phyloP scores from a whole-genome alignment of 2,797 vertebrate genomes.

The Pristis pectinata region DNA sequence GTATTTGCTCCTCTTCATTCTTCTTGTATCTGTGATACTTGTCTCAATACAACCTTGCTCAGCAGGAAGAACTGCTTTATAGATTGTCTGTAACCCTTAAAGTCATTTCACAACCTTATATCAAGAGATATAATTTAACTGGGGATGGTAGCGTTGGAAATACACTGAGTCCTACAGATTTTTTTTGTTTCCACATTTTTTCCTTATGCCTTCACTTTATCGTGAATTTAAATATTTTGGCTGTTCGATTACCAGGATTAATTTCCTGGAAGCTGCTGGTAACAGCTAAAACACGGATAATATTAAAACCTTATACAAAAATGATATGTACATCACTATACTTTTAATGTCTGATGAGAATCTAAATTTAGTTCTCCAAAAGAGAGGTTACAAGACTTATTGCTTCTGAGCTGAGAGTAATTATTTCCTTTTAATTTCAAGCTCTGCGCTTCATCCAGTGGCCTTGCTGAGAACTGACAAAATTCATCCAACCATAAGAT shows the following conservation, averaged over 20 bases:
- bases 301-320: not conserved
- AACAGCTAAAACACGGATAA: not conserved
- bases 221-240: not conserved
- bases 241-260: not conserved
- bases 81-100: not conserved
- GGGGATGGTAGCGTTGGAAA: not conserved
- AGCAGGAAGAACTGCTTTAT: not conserved
- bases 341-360: constrained; percentile 19
- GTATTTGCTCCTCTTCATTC: not conserved
- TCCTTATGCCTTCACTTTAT: not conserved
- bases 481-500: constrained; percentile 36
- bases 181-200: not conserved
- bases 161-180: not conserved
- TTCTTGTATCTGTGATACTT: not conserved
- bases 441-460: constrained; percentile 32
- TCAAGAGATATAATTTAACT: not conserved
- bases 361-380: constrained; percentile 26
- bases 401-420: constrained; percentile 17
- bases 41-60: not conserved
- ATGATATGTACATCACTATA: not conserved
- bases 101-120: constrained; percentile 7
- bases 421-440: constrained; percentile 36
- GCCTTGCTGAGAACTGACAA: constrained; percentile 38
- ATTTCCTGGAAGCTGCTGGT: not conserved
- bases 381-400: constrained; percentile 21